These are phyloP conservation scores for Myotis brandtii DNA, from an alignment of 2,113 vertebrate species.

Conservation along the genomic window DNA sequence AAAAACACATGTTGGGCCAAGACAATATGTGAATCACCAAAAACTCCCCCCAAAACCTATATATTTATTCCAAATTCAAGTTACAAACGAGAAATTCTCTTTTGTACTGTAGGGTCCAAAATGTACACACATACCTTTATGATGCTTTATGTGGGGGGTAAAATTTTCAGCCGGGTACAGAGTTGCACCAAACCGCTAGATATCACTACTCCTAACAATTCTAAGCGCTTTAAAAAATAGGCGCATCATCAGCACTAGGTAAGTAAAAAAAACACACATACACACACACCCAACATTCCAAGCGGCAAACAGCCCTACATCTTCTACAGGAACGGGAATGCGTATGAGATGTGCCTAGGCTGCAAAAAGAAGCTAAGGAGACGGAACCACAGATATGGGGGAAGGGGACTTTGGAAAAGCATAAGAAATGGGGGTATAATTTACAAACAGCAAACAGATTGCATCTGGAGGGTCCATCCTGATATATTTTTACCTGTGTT, in stretches of 20 bases:
- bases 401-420: neutral
- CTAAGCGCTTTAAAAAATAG: neutral
- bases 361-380: neutral
- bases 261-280: neutral
- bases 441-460: neutral
- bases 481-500: neutral
- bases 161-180: neutral
- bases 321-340: neutral
- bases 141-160: neutral
- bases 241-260: neutral
- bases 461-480: neutral
- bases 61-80: conserved; percentile 11
- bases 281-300: neutral
- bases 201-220: neutral
- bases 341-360: neutral
- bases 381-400: neutral
- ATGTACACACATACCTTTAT: neutral
- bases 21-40: neutral
- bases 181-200: neutral
- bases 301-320: neutral
- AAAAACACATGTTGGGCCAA: neutral
- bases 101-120: neutral
- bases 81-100: neutral
- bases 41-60: neutral
- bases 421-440: too few species aligned